These are phyloP conservation scores for Petrocephalus schoutedeni DNA, from an alignment of 2,797 vertebrate species.

Conservation along the genomic window DNA sequence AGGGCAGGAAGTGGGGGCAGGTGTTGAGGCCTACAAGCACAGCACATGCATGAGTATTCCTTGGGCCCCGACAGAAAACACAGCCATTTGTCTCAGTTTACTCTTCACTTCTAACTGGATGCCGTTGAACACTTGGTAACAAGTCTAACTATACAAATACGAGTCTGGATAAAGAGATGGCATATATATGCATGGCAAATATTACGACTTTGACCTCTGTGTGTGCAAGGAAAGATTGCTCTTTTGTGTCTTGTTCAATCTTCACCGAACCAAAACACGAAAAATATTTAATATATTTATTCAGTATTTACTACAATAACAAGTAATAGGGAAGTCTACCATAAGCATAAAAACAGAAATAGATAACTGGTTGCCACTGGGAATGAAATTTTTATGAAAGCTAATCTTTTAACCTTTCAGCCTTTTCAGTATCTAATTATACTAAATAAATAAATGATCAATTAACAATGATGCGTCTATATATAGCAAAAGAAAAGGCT, in stretches of 20 bases:
- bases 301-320: neutral
- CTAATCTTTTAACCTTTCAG: neutral
- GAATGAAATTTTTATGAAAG: neutral
- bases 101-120: neutral
- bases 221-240: neutral
- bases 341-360: neutral
- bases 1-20: neutral
- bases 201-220: neutral
- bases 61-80: neutral
- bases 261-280: neutral
- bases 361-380: neutral
- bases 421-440: neutral
- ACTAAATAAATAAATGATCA: neutral
- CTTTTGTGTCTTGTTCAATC: neutral
- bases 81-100: neutral
- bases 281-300: neutral
- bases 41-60: neutral
- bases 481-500: neutral
- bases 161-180: neutral
- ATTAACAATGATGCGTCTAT: neutral
- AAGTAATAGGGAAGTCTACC: neutral
- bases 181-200: neutral
- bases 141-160: neutral
- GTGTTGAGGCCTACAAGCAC: neutral
- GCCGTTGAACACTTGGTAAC: neutral